Base-by-base conservation (phyloP, 1,140 invertebrate genomes). In the Scaptomyza hsui region DNA sequence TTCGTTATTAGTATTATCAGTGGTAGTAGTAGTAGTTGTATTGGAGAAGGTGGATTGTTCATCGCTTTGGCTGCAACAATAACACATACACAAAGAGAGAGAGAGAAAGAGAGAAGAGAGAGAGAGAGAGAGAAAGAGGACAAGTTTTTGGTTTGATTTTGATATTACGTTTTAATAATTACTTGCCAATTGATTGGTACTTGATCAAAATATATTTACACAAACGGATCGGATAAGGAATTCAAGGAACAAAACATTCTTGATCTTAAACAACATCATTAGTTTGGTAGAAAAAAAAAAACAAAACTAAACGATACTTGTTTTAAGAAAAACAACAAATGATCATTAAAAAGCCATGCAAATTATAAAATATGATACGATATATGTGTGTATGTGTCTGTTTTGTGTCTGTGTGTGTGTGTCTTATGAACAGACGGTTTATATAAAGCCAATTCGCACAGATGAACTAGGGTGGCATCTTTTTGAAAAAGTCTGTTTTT, bases 31-130 rank as follows among this genome's bases (percentile, higher is more conserved):
- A 61, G 72, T 75, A 57, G 78, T 86, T 52, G 63, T 77, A 75
- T 86, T 89, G 75, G 82, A 75, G 80, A 62, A 88, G 67, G 89
- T 86, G 81, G 78, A 73, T 83, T 86, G 78, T 64, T 75, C 81
- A 78, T 89, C 89, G 81, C 75, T 88, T 83, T 78, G 89, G 90
- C 90, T 90, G 89, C 65, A 90, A 90, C 89, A 90, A 90, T 88
- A 90, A 90, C 77, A 88, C 83, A 88, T 88, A 89, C 83, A 88
- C 82, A 88, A 74, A 86, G 71, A 86, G 78, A 83, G 44, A 82
- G 35, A 74, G 10, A 80, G 32, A 76, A 5, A 72, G 19, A 76
- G 41, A 78, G 49, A 29, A 26, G 2, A 77, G 68, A 74, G 35
- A 71, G 47, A 73, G 37, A 76, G 18, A 82, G 35, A 75, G 10